Percentiles rank a stretch among this genome's conserved stretches.
These are phyloP conservation scores for Halcyon badia DNA, from an alignment of 2,797 vertebrate species.

Conservation along the genomic window DNA sequence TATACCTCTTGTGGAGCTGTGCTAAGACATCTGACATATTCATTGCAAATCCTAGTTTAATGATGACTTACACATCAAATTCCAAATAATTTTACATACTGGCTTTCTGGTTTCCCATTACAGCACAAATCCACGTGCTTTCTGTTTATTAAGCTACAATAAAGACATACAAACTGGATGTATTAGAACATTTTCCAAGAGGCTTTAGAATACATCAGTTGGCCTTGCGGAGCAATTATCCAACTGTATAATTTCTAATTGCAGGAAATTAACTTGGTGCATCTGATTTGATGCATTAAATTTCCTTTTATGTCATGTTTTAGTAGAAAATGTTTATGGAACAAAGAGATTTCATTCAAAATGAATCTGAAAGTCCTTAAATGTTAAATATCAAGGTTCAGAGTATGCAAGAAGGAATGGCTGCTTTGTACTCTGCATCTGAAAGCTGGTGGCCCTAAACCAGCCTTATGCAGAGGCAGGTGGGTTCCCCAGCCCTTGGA, in stretches of 20 bases:
- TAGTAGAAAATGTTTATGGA: neutral
- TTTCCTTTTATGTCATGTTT: slow-evolving; percentile 16
- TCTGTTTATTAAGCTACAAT: slow-evolving; percentile 54
- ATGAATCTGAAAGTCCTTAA: neutral
- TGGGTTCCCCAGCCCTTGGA: neutral
- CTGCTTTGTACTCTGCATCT: neutral
- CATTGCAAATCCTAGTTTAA: slow-evolving; percentile 54
- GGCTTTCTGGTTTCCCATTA: slow-evolving; percentile 47
- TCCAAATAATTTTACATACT: slow-evolving; percentile 38
- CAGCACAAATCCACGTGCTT: slow-evolving; percentile 20
- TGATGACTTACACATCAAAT: slow-evolving; percentile 58
- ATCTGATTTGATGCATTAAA: slow-evolving; percentile 33
- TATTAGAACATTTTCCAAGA: slow-evolving; percentile 21
- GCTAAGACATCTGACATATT: slow-evolving; percentile 73
- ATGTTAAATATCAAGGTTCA: neutral
- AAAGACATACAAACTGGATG: slow-evolving; percentile 30
- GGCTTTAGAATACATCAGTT: neutral
- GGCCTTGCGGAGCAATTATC: neutral
- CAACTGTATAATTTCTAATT: slow-evolving; percentile 13
- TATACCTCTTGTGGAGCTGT: slow-evolving; percentile 46
- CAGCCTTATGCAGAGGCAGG: neutral
- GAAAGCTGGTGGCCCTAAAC: neutral
- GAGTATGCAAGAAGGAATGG: neutral
- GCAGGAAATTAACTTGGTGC: slow-evolving; percentile 31
- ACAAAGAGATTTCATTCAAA: slow-evolving; percentile 1